Evolutionary conservation across 2,888 invertebrate species (phyloP), one percentile per base, ranked within the genome.

Genomic region (Machimus atricapillus): DNA sequence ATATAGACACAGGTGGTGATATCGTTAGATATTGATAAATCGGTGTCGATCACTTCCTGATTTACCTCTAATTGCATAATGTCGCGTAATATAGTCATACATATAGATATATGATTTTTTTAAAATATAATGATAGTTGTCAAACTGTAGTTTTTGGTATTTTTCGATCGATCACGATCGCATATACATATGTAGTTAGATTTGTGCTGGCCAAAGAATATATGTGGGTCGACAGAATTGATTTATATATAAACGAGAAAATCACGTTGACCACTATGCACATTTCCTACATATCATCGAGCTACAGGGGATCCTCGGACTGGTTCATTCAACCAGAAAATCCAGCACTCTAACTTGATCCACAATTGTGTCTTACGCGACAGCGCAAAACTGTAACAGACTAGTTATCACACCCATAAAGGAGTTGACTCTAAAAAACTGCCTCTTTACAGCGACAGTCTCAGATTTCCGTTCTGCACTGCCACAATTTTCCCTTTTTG

Each of bases 321-420:
- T 78, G 40, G 78, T 40, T 78, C 43, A 43, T 78, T 78, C 78
- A 78, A 78, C 78, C 43, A 23, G 78, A 78, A 78, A 78, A 78
- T 78, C 78, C 43, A 43, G 78, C 37, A 43, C 43, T 78, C n/a
- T 78, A 8, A 8, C 37, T 34, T 9, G 37, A 34, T 76, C 19
- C 76, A 37, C 19, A 37, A 78, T 78, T 78, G 46, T 43, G 23
- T 23, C 43, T 40, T 43, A 78, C 43, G 78, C 23, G 78, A 78
- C 78, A 78, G 78, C 14, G 14, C 23, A 78, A 43, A 78, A 78
- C 78, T 78, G 78, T 78, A 37, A 78, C 78, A 40, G 43, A 43
- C 78, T 40, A 23, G 78, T 78, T 78, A 78, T 78, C 43, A 78
- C 46, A 78, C 78, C 78, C 78, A 78, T 40, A 43, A 40, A 66